A percentile compares a stretch with the other conserved stretches of the same genome.
Evolutionary conservation across 1,140 invertebrate genomes (phyloP).

Genomic region (Hetaerina americana): DNA sequence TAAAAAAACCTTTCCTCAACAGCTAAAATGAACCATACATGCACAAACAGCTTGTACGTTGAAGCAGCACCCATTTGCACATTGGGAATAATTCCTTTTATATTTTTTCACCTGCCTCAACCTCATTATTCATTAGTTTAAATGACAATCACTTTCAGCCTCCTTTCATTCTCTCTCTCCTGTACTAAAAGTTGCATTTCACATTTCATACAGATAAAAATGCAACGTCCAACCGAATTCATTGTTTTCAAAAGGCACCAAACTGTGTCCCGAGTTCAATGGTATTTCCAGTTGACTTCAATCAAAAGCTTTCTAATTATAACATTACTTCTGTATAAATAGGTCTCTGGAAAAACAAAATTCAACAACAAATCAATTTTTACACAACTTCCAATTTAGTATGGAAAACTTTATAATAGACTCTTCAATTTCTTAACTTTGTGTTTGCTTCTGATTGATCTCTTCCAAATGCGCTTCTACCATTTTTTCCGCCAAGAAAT

Average conservation of each 20-base stretch:
- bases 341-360: constrained; percentile 7
- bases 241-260: constrained; percentile 2
- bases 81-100: neutral
- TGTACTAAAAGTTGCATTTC: neutral
- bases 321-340: constrained; percentile 2
- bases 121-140: neutral
- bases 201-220: too few relatives aligned
- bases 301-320: neutral
- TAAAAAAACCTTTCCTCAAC: neutral
- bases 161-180: neutral
- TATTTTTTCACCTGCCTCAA: neutral
- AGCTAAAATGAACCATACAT: neutral
- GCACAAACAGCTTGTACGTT: constrained; percentile 2
- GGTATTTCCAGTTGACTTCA: neutral
- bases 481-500: constrained; percentile 3
- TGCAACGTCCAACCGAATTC: neutral
- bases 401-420: neutral
- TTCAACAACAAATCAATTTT: constrained; percentile 4
- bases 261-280: constrained; percentile 1
- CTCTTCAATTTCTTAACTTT: neutral
- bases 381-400: neutral
- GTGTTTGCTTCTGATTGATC: neutral
- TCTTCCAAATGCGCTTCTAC: neutral
- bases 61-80: constrained; percentile 2
- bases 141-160: neutral